Evolutionary conservation across 2,888 invertebrate genomes (phyloP).

Genomic region (Agonopterix alstromeriana): DNA sequence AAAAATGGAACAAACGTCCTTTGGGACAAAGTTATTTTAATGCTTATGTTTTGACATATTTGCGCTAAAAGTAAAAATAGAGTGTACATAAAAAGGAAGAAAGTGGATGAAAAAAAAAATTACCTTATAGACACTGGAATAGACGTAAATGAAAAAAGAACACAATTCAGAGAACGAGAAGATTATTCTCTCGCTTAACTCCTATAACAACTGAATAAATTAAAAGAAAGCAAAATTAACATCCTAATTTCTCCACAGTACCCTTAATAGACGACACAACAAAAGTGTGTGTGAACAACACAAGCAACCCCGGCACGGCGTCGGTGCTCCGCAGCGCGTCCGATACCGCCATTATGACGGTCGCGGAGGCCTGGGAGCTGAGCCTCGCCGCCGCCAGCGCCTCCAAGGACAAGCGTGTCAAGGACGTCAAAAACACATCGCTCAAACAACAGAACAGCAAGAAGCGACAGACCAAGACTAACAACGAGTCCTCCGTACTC

Average conservation of each 20-base stretch:
- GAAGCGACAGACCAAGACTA: slow-evolving; percentile 47
- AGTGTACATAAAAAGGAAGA: too few relatives aligned
- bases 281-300: slow-evolving; percentile 25
- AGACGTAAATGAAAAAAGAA: too few relatives aligned
- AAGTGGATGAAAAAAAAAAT: too few relatives aligned
- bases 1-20: too few relatives aligned
- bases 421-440: slow-evolving; percentile 84
- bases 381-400: slow-evolving; percentile 91
- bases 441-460: slow-evolving; percentile 59
- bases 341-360: slow-evolving; percentile 87
- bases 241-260: slow-evolving; percentile 22
- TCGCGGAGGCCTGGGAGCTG: slow-evolving; percentile 87
- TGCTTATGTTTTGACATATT: too few relatives aligned
- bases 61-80: too few relatives aligned
- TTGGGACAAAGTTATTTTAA: too few relatives aligned
- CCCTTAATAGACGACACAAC: slow-evolving; percentile 47
- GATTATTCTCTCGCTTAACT: too few relatives aligned
- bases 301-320: slow-evolving; percentile 66
- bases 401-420: slow-evolving; percentile 92
- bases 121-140: too few relatives aligned
- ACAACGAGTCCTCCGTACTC: slow-evolving; percentile 34
- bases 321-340: slow-evolving; percentile 80
- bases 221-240: too few relatives aligned
- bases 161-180: too few relatives aligned
- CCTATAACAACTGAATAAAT: too few relatives aligned